A percentile compares a stretch with the other conserved stretches of the same genome.
Evolutionary conservation across 2,888 invertebrate genomes (phyloP).

Genomic region (Carterocephalus palaemon): DNA sequence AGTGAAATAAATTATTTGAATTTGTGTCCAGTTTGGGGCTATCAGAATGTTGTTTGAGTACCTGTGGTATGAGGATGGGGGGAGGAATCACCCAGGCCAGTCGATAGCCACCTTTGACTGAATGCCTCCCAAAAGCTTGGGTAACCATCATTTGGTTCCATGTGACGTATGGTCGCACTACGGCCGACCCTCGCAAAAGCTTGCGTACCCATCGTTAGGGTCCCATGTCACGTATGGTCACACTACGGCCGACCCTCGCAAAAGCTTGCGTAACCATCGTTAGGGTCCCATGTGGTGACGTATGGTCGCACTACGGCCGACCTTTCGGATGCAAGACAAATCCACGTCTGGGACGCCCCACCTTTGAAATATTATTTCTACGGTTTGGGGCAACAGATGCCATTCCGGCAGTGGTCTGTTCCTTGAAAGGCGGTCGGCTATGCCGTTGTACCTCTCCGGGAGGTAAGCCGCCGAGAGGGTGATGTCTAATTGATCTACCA

Average conservation of each 20-base stretch:
- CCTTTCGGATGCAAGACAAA: slow-evolving; percentile 26
- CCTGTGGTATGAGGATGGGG: slow-evolving; percentile 21
- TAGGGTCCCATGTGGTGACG: too few species aligned
- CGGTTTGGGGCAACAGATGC: slow-evolving; percentile 27
- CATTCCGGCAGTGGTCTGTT: slow-evolving; percentile 34
- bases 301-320: slow-evolving; percentile 27
- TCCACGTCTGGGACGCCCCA: slow-evolving; percentile 30
- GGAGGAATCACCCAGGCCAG: slow-evolving; percentile 28
- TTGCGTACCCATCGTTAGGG: too few species aligned
- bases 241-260: too few species aligned
- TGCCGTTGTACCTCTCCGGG: slow-evolving; percentile 28
- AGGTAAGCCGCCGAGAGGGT: slow-evolving; percentile 26
- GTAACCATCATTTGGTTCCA: slow-evolving; percentile 13
- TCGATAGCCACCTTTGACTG: slow-evolving; percentile 13
- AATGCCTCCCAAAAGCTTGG: slow-evolving; percentile 24
- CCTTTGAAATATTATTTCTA: slow-evolving; percentile 24
- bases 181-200: too few species aligned
- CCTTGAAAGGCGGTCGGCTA: slow-evolving; percentile 29
- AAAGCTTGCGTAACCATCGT: too few species aligned
- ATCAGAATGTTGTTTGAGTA: slow-evolving; percentile 24
- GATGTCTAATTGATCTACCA: slow-evolving; percentile 16
- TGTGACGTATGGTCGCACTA: slow-evolving; percentile 22
- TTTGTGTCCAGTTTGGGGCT: slow-evolving; percentile 17
- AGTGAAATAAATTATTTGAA: too few species aligned
- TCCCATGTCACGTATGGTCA: too few species aligned